Conservation (phyloP, 2,888 invertebrate genomes). For the Sphaeridia pumilis region DNA sequence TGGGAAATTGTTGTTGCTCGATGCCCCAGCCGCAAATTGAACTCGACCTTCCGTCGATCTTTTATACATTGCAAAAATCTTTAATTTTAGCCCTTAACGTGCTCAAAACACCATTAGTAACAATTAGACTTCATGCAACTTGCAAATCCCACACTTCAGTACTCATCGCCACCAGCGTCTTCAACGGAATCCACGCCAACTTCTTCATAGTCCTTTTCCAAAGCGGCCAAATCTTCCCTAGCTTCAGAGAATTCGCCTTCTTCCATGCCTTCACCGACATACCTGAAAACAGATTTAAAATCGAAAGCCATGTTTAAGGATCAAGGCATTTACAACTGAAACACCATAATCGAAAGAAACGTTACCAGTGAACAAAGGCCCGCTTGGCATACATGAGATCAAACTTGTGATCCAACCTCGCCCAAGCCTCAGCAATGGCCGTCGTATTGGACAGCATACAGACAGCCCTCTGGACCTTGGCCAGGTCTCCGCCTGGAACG, state of each 20-base stretch:
- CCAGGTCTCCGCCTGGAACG: constrained; percentile 41
- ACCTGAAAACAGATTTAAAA: constrained; percentile 3
- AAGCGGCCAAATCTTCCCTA: constrained; percentile 60
- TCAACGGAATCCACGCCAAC: constrained; percentile 59
- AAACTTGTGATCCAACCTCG: constrained; percentile 88
- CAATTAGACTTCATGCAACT: background rate
- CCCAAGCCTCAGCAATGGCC: constrained; percentile 94
- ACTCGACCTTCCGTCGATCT: background rate
- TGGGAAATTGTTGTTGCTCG: background rate
- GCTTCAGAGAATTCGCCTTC: constrained; percentile 74
- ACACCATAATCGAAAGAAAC: background rate
- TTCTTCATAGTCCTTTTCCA: constrained; percentile 63
- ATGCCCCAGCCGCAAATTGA: background rate
- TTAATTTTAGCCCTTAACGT: background rate
- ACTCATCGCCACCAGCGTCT: constrained; percentile 14
- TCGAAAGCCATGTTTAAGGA: background rate
- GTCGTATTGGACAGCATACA: constrained; percentile 84
- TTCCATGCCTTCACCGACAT: constrained; percentile 57
- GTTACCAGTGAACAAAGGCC: constrained; percentile 16
- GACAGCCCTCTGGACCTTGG: constrained; percentile 67
- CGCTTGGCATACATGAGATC: constrained; percentile 66
- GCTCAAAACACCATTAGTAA: background rate
- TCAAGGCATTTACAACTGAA: background rate
- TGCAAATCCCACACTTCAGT: constrained; percentile 3
- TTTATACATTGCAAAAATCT: background rate